These are phyloP conservation scores for Alectoris magna DNA, from an alignment of 2,797 vertebrate genomes.

Conservation along the genomic window DNA sequence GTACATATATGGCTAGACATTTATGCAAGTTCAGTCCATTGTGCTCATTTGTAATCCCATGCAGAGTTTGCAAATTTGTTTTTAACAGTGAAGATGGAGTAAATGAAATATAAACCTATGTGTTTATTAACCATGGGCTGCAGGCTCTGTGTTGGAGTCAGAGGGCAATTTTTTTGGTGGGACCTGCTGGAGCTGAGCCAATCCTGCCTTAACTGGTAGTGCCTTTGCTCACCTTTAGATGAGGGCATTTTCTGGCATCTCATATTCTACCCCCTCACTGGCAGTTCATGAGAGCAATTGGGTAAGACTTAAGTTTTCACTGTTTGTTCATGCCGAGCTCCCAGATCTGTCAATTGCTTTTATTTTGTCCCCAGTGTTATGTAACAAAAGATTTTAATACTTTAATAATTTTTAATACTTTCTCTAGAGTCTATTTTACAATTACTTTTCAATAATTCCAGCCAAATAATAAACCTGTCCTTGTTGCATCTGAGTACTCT, in stretches of 20 bases:
- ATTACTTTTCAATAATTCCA: neutral
- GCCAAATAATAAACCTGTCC: neutral
- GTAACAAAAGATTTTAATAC: neutral
- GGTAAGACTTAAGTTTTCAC: neutral
- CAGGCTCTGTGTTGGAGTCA: neutral
- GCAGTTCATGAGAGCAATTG: neutral
- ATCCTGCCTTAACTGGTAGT: neutral
- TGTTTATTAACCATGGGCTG: neutral
- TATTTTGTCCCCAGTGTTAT: neutral
- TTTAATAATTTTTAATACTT: neutral
- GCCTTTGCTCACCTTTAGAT: neutral
- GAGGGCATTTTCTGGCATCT: neutral
- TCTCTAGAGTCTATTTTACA: neutral
- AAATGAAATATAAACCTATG: neutral
- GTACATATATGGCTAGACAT: neutral
- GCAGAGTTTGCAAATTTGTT: neutral
- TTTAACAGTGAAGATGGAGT: accelerated
- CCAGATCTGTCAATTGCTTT: neutral
- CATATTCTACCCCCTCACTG: neutral
- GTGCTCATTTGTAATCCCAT: neutral
- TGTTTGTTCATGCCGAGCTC: accelerated
- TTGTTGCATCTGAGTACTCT: accelerated
- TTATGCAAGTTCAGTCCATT: neutral
- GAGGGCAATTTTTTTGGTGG: neutral
- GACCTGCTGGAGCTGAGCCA: neutral